Conservation (phyloP, 2,113 vertebrate genomes). For the Pluvianellus socialis region DNA sequence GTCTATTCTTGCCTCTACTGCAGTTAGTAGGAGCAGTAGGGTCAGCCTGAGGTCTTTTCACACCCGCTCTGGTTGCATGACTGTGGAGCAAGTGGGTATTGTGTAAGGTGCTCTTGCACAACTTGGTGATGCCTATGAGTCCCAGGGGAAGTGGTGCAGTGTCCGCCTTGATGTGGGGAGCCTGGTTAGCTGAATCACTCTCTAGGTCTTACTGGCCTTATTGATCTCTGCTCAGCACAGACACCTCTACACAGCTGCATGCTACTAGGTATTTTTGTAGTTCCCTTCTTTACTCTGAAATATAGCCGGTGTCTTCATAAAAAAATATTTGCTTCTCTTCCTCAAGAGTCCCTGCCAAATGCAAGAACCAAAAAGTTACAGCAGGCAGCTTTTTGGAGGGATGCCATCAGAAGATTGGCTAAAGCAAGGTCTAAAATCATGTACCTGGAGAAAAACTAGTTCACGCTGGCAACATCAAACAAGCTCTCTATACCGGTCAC, state of each 20-base stretch:
- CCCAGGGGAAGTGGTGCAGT: not conserved
- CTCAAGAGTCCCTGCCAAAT: not conserved
- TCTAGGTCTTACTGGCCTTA: not conserved
- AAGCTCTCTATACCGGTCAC: not conserved
- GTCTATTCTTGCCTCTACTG: not conserved
- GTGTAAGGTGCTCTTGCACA: not conserved
- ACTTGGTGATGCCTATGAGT: not conserved
- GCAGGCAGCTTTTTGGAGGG: not conserved
- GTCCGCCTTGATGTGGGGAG: fast-evolving
- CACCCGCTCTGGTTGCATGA: not conserved
- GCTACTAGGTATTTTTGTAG: not conserved
- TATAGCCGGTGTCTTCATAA: not conserved
- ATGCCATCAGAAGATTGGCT: not conserved
- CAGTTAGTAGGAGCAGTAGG: not conserved
- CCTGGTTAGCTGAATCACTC: not conserved
- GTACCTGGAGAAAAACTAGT: not conserved
- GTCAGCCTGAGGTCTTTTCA: not conserved
- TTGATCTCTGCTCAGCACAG: not conserved
- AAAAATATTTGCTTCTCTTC: not conserved
- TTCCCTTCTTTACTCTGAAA: not conserved
- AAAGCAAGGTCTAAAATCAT: not conserved
- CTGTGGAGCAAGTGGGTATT: not conserved
- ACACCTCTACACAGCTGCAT: not conserved
- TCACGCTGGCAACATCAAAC: not conserved
- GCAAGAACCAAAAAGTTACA: not conserved